Base-by-base conservation (phyloP, 2,888 invertebrate species). In the Ophion ventricosus region DNA sequence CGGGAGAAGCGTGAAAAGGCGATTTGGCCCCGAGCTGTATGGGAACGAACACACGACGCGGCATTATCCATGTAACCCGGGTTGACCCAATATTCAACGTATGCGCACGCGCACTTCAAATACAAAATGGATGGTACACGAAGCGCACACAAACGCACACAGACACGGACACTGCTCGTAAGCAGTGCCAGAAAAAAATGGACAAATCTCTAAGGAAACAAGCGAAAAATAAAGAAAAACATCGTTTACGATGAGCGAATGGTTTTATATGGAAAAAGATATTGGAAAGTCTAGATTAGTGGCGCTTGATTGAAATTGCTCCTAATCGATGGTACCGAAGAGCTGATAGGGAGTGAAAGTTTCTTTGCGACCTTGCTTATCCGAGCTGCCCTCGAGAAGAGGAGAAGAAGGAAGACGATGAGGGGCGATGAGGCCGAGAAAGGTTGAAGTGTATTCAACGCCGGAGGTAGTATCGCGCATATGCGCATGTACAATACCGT, bases 31-130 rank as follows among this genome's bases (percentile, higher is more conserved):
- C 70, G 43, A 70, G 74, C 56, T 75, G 26, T n/a, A 14, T 49
- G 49, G 49, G 49, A 49, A 43, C 20, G 43, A 69, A 54, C 57
- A 76, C 67, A 76, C 72, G 72, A 82, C 14, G 54, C 66, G 56
- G 81, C 70, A 76, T 82, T 77, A 76, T 72, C 76, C 81, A 64
- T 72, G 76, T 72, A 63, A 76, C 70, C 64, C 66, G 35, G 54
- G 54, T 66, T 66, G 75, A 76, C 75, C 49, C 40, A 66, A 49
- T 66, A 54, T 57, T 69, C 43, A 59, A 76, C 66, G 76, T 66
- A 61, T 69, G 54, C 49, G 17, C 49, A 14, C 26, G 23, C 43
- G 26, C 26, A 59, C 67, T 57, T 56, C 3, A 23, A 66, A 66
- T 66, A 56, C 20, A 76, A 61, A 66, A 76, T 66, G 35, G 56